phyloP scores from a whole-genome alignment of 2,797 vertebrate genomes.

The Lacerta agilis region DNA sequence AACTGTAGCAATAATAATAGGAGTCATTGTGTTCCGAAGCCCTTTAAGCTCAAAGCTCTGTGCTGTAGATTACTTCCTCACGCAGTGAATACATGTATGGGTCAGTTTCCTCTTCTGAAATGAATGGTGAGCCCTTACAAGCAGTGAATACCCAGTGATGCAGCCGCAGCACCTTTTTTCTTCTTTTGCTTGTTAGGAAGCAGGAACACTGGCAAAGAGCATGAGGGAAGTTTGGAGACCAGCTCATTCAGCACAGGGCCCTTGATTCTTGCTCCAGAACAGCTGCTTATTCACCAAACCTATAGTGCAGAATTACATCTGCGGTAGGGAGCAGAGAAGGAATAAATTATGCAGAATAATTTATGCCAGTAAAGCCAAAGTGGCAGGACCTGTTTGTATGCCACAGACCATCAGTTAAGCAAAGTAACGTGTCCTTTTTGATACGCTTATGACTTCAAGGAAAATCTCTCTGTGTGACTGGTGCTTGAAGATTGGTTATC shows the following conservation, averaged over 20 bases:
- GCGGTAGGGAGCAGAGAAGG: not conserved
- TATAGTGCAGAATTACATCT: not conserved
- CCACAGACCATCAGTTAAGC: not conserved
- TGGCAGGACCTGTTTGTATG: not conserved
- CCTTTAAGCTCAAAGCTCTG: not conserved
- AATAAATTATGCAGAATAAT: not conserved
- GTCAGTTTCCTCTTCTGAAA: not conserved
- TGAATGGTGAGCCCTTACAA: not conserved
- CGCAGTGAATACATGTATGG: not conserved
- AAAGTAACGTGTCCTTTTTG: not conserved
- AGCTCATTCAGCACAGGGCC: not conserved
- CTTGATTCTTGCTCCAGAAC: no score
- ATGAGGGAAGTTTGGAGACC: not conserved
- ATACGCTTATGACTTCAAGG: not conserved
- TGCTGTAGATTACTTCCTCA: no score
- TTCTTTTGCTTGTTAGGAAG: not conserved
- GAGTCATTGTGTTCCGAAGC: not conserved
- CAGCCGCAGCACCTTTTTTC: not conserved
- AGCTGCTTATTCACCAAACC: not conserved
- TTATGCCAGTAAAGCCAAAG: not conserved
- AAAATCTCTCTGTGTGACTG: not conserved
- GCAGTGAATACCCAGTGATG: not conserved
- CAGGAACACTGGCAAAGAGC: not conserved
- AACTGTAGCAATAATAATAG: not conserved
- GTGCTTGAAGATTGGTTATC: not conserved